Percentiles rank a stretch among this genome's conserved stretches.
Conservation (phyloP, 92 coral and sea anemone species). For the Epizoanthus ramosus region DNA sequence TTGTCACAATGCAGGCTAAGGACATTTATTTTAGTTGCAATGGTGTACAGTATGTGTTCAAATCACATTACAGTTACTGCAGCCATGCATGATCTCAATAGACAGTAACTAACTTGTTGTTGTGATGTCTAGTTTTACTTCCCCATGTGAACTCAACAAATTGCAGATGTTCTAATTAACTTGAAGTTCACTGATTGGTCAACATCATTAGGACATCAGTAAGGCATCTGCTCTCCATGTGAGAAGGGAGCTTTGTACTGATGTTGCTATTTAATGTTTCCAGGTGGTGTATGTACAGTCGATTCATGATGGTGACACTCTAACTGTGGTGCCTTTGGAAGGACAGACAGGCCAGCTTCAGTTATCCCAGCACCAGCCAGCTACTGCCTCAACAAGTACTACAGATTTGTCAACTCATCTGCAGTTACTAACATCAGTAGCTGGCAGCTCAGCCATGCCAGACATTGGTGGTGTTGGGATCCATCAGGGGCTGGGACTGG, state of each 20-base stretch:
- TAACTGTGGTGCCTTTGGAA: conserved; percentile 82
- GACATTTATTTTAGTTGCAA: no score
- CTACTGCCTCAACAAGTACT: conserved; percentile 38
- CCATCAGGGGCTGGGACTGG: conserved; percentile 51
- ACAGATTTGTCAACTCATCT: conserved; percentile 63
- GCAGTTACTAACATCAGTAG: conserved; percentile 68
- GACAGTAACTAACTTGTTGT: no score
- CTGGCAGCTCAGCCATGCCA: conserved; percentile 45
- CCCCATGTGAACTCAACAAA: no score
- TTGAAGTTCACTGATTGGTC: no score
- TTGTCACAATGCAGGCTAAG: no score
- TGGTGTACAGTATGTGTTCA: no score
- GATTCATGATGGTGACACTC: conserved; percentile 73
- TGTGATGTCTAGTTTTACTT: no score
- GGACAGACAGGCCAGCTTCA: conserved; percentile 66
- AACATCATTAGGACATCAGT: no score
- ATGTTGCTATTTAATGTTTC: neutral
- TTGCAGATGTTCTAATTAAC: no score
- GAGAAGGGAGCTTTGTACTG: neutral
- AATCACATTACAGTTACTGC: no score
- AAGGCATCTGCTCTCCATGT: no score
- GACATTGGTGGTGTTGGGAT: conserved; percentile 53
- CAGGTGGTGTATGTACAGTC: conserved; percentile 94
- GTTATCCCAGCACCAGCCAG: conserved; percentile 49
- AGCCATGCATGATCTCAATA: no score